phyloP scores from a whole-genome alignment of 2,113 vertebrate species.

The Otolemur garnettii region DNA sequence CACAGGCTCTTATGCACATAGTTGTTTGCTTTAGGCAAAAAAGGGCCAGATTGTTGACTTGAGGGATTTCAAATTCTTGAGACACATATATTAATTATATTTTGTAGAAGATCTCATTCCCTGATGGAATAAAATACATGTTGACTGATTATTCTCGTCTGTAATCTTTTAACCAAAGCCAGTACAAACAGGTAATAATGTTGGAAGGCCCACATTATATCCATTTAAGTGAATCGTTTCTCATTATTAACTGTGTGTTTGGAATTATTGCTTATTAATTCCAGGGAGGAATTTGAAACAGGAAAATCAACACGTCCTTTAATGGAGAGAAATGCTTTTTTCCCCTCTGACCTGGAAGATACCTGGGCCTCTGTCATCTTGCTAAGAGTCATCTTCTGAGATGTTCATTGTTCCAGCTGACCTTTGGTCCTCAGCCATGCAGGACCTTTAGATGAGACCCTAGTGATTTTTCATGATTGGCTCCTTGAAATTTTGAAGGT shows the following conservation, averaged over 20 bases:
- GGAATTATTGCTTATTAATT: constrained; percentile 10
- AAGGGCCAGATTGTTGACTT: background rate
- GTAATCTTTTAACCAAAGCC: constrained; percentile 4
- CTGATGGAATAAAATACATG: constrained; percentile 19
- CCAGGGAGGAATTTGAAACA: background rate
- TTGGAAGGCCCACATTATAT: background rate
- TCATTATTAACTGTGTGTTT: background rate
- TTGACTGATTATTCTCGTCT: background rate
- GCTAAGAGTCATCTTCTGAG: background rate
- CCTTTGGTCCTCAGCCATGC: background rate
- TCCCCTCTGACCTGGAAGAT: background rate
- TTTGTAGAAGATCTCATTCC: background rate
- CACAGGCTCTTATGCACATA: background rate
- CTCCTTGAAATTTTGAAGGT: background rate
- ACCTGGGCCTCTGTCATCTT: background rate
- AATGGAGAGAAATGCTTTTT: background rate
- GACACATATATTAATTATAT: background rate
- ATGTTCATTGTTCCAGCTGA: background rate
- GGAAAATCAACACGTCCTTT: background rate
- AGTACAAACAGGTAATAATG: background rate
- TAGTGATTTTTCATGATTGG: background rate
- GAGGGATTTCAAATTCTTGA: background rate
- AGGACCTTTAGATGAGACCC: background rate
- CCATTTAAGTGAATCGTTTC: background rate
- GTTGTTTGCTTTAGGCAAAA: background rate